Evolutionary conservation across 2,888 invertebrate genomes (phyloP).

Genomic region (Gastrophysa polygoni): DNA sequence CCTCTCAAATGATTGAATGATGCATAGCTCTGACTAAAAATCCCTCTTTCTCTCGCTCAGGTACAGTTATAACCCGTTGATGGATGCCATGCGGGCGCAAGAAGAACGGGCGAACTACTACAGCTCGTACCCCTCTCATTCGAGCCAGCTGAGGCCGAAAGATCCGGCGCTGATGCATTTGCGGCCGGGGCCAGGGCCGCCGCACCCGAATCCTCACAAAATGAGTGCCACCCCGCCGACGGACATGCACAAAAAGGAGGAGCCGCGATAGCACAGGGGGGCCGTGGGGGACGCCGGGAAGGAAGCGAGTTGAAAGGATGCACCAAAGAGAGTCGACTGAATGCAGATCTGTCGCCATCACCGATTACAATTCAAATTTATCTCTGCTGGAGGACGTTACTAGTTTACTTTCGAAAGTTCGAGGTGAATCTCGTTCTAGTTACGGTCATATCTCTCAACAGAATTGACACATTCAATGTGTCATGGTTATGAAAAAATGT

Average conservation of each 20-base stretch:
- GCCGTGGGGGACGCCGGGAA: slow-evolving; percentile 29
- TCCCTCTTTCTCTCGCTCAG: too few relatives aligned
- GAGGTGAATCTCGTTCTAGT: too few relatives aligned
- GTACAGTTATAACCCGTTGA: slow-evolving; percentile 77
- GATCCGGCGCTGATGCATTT: slow-evolving; percentile 64
- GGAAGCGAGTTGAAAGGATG: slow-evolving; percentile 15
- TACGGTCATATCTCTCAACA: too few relatives aligned
- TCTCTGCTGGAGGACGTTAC: too few relatives aligned
- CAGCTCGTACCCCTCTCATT: slow-evolving; percentile 64
- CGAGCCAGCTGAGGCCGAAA: slow-evolving; percentile 51
- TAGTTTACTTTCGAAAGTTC: too few relatives aligned
- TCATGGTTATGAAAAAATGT: too few relatives aligned
- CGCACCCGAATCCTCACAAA: slow-evolving; percentile 57
- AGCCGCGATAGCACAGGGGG: slow-evolving; percentile 62
- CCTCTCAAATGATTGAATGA: too few relatives aligned
- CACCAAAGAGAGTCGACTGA: slow-evolving; percentile 3
- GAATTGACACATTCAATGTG: too few relatives aligned
- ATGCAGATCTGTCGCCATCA: background rate
- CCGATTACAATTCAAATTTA: too few relatives aligned
- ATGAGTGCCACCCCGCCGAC: slow-evolving; percentile 67
- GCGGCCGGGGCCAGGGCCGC: slow-evolving; percentile 62
- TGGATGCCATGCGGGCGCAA: slow-evolving; percentile 78
- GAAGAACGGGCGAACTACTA: slow-evolving; percentile 81
- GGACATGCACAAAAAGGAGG: slow-evolving; percentile 65
- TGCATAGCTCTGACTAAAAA: too few relatives aligned